Evolutionary conservation across 2,888 invertebrate genomes (phyloP).

Genomic region (Gymnocheta viridis): DNA sequence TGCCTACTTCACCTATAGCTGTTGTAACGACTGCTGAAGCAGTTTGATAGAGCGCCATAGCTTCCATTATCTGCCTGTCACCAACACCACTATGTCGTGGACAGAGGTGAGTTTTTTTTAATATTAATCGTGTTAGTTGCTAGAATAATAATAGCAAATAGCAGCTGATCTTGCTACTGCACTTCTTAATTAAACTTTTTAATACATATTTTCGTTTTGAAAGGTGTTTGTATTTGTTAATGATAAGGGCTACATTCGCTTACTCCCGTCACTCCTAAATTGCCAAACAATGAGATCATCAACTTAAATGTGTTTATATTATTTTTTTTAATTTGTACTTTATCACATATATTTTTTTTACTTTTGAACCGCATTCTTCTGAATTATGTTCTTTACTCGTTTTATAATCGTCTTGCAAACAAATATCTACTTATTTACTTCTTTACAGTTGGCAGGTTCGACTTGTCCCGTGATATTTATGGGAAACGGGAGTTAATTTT

Average conservation of each 20-base stretch:
- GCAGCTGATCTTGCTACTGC: slow-evolving; percentile 40
- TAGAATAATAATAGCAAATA: background rate
- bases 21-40: slow-evolving; percentile 25
- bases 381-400: slow-evolving; percentile 48
- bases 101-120: slow-evolving; percentile 70
- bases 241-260: slow-evolving; percentile 51
- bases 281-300: slow-evolving; percentile 67
- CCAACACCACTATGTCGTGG: slow-evolving; percentile 70
- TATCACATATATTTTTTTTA: slow-evolving; percentile 63
- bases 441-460: slow-evolving; percentile 2
- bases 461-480: background rate
- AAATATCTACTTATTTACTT: slow-evolving; percentile 4
- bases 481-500: background rate
- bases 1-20: background rate
- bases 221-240: slow-evolving; percentile 26
- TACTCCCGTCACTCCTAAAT: slow-evolving; percentile 28
- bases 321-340: slow-evolving; percentile 35
- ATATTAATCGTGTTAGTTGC: background rate
- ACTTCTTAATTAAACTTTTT: background rate
- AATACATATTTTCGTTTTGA: background rate
- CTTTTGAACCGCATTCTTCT: slow-evolving; percentile 64
- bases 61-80: slow-evolving; percentile 41
- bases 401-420: slow-evolving; percentile 56
- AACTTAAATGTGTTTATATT: slow-evolving; percentile 38
- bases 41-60: slow-evolving; percentile 46